Percentiles rank a stretch among this genome's conserved stretches.
Conservation (phyloP, 2,113 vertebrate genomes). For the Tretioscincus oriximinensis region DNA sequence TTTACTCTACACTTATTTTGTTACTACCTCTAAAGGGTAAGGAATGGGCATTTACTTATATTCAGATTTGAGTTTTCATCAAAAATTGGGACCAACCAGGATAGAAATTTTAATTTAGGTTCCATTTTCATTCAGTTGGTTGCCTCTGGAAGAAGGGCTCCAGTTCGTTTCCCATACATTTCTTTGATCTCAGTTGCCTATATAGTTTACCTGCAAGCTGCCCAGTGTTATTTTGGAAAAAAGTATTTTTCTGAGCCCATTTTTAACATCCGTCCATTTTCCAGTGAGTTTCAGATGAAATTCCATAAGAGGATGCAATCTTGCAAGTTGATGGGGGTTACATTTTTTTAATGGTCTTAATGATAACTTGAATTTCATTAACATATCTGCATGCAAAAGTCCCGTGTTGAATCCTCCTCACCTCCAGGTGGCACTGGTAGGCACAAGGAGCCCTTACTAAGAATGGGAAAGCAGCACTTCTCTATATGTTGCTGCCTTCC, state of each 20-base stretch:
- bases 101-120: neutral
- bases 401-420: neutral
- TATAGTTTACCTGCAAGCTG: neutral
- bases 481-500: too few relatives aligned
- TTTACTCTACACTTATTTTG: neutral
- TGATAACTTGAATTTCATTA: neutral
- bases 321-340: neutral
- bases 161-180: neutral
- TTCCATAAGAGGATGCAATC: too few relatives aligned
- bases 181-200: neutral
- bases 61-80: too few relatives aligned
- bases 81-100: neutral
- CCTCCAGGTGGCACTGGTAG: neutral
- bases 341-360: neutral
- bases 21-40: neutral
- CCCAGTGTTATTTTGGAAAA: neutral
- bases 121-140: neutral
- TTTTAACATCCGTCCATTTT: neutral
- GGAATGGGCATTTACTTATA: too few relatives aligned
- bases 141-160: neutral
- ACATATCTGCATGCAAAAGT: neutral
- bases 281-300: neutral
- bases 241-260: neutral
- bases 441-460: neutral
- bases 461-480: neutral